Evolutionary conservation across 1,140 invertebrate genomes (phyloP).

Genomic region (Rhagoletis pomonella): DNA sequence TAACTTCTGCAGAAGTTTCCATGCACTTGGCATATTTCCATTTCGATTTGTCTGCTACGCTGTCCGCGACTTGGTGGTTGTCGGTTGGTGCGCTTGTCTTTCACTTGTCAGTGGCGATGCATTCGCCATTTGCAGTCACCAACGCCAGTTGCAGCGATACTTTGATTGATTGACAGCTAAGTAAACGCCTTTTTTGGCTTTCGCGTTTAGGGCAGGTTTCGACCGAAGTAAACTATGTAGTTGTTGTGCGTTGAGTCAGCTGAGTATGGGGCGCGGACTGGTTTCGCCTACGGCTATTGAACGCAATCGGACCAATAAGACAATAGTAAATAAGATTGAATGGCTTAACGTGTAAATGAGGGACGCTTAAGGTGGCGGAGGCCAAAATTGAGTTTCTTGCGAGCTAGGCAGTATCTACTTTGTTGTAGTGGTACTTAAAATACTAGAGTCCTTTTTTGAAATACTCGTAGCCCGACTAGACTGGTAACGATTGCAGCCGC

Average conservation of each 20-base stretch:
- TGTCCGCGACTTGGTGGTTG: not conserved
- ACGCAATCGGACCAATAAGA: conserved; percentile 14
- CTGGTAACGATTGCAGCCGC: too few species aligned
- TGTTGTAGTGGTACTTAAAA: too few species aligned
- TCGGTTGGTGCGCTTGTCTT: conserved; percentile 29
- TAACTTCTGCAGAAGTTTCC: conserved; percentile 31
- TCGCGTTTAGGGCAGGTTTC: not conserved
- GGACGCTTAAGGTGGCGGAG: not conserved
- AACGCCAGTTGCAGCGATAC: conserved; percentile 21
- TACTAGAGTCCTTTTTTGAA: too few species aligned
- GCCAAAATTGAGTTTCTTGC: not conserved
- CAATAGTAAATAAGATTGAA: not conserved
- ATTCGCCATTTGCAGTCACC: conserved; percentile 41
- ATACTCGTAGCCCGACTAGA: too few species aligned
- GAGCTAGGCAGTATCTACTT: not conserved
- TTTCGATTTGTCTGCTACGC: conserved; percentile 27
- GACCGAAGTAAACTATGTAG: not conserved
- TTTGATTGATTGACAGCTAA: conserved; percentile 47
- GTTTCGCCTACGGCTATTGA: not conserved
- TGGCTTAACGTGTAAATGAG: not conserved
- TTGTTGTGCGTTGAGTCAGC: not conserved
- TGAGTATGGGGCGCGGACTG: not conserved
- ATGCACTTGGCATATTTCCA: not conserved
- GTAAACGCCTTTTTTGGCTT: conserved; percentile 22
- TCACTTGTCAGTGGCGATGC: conserved; percentile 44